Evolutionary conservation across 2,888 invertebrate genomes (phyloP).

Genomic region (Caenorhabditis panamensis): DNA sequence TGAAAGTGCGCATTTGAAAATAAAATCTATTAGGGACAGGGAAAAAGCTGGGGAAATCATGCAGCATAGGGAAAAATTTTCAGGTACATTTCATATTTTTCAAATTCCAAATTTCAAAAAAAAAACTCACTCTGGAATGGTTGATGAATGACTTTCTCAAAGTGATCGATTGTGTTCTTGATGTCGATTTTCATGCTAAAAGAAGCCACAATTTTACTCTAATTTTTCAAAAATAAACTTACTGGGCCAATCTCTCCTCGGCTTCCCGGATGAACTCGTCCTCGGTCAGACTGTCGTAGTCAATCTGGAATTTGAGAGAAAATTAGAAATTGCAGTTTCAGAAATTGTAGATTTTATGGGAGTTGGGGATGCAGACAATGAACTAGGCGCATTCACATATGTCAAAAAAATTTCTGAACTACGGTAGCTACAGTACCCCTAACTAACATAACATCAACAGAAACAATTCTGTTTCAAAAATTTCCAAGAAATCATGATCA

Average conservation of each 20-base stretch:
- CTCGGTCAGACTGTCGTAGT: slow-evolving; percentile 7
- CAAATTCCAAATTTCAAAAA: no score
- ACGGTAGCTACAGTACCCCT: no score
- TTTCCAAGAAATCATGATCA: not conserved
- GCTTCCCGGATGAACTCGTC: slow-evolving; percentile 20
- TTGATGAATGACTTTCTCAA: not conserved
- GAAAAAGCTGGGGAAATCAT: not conserved
- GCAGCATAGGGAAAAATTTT: not conserved
- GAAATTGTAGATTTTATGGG: no score
- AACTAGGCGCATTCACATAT: no score
- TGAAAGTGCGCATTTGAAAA: no score
- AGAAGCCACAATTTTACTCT: not conserved
- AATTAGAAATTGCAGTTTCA: not conserved
- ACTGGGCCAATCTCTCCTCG: slow-evolving; percentile 30
- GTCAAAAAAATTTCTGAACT: no score
- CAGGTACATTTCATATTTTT: not conserved
- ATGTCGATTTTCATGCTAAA: not conserved
- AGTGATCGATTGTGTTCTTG: not conserved
- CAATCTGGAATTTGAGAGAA: slow-evolving; percentile 18
- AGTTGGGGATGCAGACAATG: no score
- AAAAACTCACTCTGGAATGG: not conserved
- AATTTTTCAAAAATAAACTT: not conserved
- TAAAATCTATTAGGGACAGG: not conserved
- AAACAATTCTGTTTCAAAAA: not conserved
- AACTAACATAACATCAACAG: not conserved